Base-by-base conservation (phyloP, 1,140 invertebrate genomes). In the Micrasema minimum region DNA sequence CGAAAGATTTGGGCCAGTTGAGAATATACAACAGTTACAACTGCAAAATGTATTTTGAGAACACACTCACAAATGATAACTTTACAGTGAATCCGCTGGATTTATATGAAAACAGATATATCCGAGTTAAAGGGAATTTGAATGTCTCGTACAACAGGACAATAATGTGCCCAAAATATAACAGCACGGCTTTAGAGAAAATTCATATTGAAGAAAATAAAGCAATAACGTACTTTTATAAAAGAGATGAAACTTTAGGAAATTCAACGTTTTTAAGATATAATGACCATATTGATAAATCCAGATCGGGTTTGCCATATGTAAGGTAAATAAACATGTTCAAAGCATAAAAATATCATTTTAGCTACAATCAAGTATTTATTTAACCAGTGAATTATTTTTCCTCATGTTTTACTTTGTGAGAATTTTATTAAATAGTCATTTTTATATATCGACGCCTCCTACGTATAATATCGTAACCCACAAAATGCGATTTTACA, bases 1-100 rank as follows among this genome's bases (percentile, higher is more conserved):
- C 79, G n/a, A 14, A 71, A 20, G 85, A 85, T 22, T 75, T 87
- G 18, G 81, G 84, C 0, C 90, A 92, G 78, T 53, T 93, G 43
- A 85, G 90, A 67, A 80, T 93, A 62, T 91, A 88, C 76, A 94
- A 75, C 22, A 70, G 74, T 16, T 67, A 53, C 10, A 59, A 65
- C 14, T 75, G 74, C 31, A 45, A 75, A 16, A 16, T 75, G 45
- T 16, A 59, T 26, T 70, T 72, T 46, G 61, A 12, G 20, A 72
- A 72, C 43, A 18, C n/a, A 26, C 23, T 41, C 14, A 70, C 67
- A 14, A 14, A 72, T 2, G 31, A 73, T 0, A 11, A 35, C 0
- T 75, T 77, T 10, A 45, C 26, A 1, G 16, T 85, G 6, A 20
- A 77, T 4, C 26, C 72, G 4, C 14, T 82, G 9, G 68, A 66